These are phyloP conservation scores for Lucifuga dentata DNA, from an alignment of 2,113 vertebrate species.

Conservation along the genomic window DNA sequence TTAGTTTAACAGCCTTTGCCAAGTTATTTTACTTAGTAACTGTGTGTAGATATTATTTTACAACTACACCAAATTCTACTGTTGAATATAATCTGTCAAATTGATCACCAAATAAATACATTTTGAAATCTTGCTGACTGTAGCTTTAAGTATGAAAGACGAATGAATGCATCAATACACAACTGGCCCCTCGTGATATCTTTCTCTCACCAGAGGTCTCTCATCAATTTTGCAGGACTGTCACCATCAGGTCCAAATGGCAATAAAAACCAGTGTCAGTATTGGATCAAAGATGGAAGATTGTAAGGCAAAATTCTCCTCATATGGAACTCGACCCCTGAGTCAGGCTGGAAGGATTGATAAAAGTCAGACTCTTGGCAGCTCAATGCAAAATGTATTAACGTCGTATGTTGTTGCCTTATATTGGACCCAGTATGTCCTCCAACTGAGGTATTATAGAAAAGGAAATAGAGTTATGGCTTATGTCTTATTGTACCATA, in stretches of 20 bases:
- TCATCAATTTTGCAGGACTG: conserved; percentile 63
- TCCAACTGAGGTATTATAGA: conserved; percentile 37
- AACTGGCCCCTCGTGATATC: conserved; percentile 31
- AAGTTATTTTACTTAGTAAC: not conserved
- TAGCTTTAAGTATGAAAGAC: conserved; percentile 27
- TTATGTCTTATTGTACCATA: conserved; percentile 55
- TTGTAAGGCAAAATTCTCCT: conserved; percentile 42
- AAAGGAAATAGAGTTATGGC: conserved; percentile 45
- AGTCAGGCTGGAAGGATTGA: conserved; percentile 48
- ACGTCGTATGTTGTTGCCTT: conserved; percentile 32
- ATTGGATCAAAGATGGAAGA: conserved; percentile 59
- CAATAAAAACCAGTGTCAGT: conserved; percentile 63
- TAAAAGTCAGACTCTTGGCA: conserved; percentile 50
- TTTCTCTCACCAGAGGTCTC: conserved; percentile 33
- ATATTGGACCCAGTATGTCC: conserved; percentile 57
- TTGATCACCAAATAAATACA: conserved; percentile 1
- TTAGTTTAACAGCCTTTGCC: not conserved
- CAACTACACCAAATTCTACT: not conserved
- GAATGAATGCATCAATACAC: conserved; percentile 34
- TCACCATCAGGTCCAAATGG: conserved; percentile 52
- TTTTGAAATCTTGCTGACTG: conserved; percentile 9
- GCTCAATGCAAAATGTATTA: conserved; percentile 77
- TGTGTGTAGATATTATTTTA: not conserved
- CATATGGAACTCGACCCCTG: conserved; percentile 56
- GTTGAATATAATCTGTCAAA: conserved; percentile 14